phyloP scores from a whole-genome alignment of 2,797 vertebrate genomes.

The Acanthornis magna region DNA sequence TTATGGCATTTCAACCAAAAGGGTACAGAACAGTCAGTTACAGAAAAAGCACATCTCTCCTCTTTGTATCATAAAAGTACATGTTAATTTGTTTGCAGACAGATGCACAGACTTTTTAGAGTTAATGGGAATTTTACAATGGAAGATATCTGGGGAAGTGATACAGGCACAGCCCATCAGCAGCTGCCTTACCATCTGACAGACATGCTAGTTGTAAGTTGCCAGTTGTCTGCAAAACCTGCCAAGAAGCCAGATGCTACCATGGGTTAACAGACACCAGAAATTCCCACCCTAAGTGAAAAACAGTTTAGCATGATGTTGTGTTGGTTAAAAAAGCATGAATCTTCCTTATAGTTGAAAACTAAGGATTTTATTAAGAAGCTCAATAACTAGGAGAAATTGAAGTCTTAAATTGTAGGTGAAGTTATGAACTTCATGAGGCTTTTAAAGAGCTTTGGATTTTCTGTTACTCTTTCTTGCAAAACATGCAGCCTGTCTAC shows the following conservation, averaged over 20 bases:
- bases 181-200: constrained; percentile 30
- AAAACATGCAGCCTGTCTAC: background rate
- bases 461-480: background rate
- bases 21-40: background rate
- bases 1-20: background rate
- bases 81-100: background rate
- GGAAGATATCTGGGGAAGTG: background rate
- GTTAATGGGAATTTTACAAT: background rate
- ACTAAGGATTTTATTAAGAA: background rate
- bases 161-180: background rate
- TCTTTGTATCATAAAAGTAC: background rate
- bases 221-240: constrained; percentile 36
- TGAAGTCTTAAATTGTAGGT: background rate
- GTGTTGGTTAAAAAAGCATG: background rate
- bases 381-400: background rate
- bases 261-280: background rate
- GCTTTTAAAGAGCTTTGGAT: background rate
- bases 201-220: background rate
- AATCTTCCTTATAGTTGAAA: background rate
- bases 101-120: background rate
- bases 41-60: background rate
- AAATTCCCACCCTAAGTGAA: constrained; percentile 35
- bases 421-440: background rate
- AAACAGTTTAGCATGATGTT: background rate
- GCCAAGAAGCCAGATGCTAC: constrained; percentile 63